Base-by-base conservation (phyloP, 2,888 invertebrate genomes). In the Machimus atricapillus region DNA sequence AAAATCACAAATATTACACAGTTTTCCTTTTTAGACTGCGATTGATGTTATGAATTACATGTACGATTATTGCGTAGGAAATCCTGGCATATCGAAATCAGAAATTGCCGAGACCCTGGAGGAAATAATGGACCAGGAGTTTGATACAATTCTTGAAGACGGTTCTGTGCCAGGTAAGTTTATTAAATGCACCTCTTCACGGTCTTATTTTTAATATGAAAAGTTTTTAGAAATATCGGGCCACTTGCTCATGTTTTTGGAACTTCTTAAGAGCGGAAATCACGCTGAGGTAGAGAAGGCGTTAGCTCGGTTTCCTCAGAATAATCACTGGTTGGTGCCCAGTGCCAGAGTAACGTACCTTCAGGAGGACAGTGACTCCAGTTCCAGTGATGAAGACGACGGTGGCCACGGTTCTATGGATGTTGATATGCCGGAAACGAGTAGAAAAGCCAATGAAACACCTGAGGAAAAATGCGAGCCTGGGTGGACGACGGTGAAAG, bases 101-200 rank as follows among this genome's bases (percentile, higher is more conserved):
- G 94, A 95, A 89, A 93, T 96, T 5, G 93, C 94, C 73, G 95
- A 95, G 90, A 93, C 94, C 0, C 90, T 96, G 34, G 95, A 95
- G 90, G 96, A 96, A 89, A 92, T 96, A 40, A 94, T 96, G 94
- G 96, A 96, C 91, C 94, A 96, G 90, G 95, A 96, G 90, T 96
- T 96, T 91, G 94, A 95, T 88, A 96, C 96, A 40, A 93, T 95
- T 6, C 96, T 96, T 90, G 95, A 96, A 92, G 96, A 96, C 90
- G 93, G 94, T 89, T 96, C 96, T 16, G 94, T 95, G 37, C 94
- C 93, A 92, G 95, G 95, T 95, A 86, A 9, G 23, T 56, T 78
- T 8, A 37, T 43, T 66, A 9, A 74, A n/a, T 0, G 5, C 4
- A n/a, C 37, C 40, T 12, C 12, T 8, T 0, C 19, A n/a, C 83